Conservation (phyloP, 2,113 vertebrate genomes). For the Muntiacus reevesi region DNA sequence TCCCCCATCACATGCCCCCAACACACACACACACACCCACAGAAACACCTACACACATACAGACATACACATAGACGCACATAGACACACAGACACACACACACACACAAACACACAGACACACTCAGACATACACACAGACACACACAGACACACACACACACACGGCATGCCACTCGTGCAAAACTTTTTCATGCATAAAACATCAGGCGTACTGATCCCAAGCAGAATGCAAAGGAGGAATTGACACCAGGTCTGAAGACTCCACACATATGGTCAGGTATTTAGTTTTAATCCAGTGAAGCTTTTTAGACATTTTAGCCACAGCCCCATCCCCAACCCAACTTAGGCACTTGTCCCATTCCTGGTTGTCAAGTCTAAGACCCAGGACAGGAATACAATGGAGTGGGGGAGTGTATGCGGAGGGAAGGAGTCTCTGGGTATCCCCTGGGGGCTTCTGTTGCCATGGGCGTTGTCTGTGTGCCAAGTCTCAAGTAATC, state of each 20-base stretch:
- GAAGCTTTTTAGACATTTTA: not conserved
- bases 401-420: rapidly evolving
- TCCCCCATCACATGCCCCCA: not conserved
- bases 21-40: not conserved
- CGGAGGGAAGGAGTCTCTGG: not conserved
- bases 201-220: not conserved
- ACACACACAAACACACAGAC: not conserved
- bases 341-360: not conserved
- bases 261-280: not conserved
- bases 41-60: too few relatives aligned
- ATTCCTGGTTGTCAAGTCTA: not conserved
- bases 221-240: not conserved
- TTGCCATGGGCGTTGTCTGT: too few relatives aligned
- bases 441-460: not conserved
- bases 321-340: not conserved
- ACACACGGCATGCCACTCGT: not conserved
- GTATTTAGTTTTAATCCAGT: not conserved
- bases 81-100: not conserved
- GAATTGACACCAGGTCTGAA: not conserved
- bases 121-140: not conserved
- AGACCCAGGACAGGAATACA: not conserved
- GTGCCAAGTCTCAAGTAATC: rapidly evolving
- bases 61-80: too few relatives aligned
- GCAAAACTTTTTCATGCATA: not conserved
- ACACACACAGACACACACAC: not conserved